Base-by-base conservation (phyloP, 2,888 invertebrate genomes). In the Metopia argyrocephala region DNA sequence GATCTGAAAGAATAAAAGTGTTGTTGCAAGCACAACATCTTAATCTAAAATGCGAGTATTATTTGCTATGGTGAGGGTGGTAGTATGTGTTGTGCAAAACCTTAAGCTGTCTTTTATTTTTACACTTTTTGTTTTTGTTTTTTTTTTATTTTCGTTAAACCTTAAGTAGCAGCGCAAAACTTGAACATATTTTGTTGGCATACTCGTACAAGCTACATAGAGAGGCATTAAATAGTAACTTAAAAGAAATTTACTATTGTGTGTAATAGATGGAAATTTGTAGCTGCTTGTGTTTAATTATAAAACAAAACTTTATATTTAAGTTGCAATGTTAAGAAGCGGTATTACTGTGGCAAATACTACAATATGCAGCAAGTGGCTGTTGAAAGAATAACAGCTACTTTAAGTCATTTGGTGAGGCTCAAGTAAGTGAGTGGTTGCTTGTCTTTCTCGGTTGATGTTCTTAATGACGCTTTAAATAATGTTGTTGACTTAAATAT, bases 351-450 rank as follows among this genome's bases (percentile, higher is more conserved):
- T n/a, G n/a, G n/a, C n/a, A n/a, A n/a, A n/a, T n/a, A n/a, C n/a
- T n/a, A n/a, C 66, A 68, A 48, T 6, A 52, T 75, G 74, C 74
- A 74, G 74, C 81, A 81, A 81, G 78, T 78, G 78, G 69, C 78
- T 82, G 70, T 68, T 64, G 57, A 69, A 78, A 66, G 27, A 50
- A n/a, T 57, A 9, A 5, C 45, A 52, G 73, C 73, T 69, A 50
- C 64, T 78, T 81, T 54, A 69, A 65, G 38, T 74, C 59, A 45
- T 64, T 38, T 46, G 62, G 31, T 48, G 50, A 23, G 20, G 6
- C 20, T 52, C 9, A 15, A 46, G 48, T n/a, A 5, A 15, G 50
- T 23, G 46, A n/a, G 48, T 64, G 54, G 50, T 48, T 38, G 50
- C 28, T 46, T 5, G 46, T 59, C 21, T 57, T 57, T n/a, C 27